Evolutionary conservation across 1,140 invertebrate species (phyloP), one percentile per base, ranked within the genome.

Genomic region (Cryptotermes secundus): DNA sequence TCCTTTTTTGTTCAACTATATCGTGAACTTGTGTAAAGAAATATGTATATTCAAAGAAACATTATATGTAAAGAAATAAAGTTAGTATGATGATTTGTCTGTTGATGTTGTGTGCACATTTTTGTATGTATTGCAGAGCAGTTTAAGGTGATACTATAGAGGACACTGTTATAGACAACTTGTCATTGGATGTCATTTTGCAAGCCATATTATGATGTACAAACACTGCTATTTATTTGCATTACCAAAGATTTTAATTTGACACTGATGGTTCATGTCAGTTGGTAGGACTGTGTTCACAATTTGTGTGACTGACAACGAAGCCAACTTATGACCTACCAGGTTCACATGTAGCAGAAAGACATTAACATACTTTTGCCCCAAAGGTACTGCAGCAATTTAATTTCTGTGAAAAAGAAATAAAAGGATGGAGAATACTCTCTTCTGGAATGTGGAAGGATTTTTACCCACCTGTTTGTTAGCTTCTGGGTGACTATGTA

Each of bases 241-340:
- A n/a, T 72, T 72, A n/a, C 59, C 59, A 72, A 72, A 72, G n/a
- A 72, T 26, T 72, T 59, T 59, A 31, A 31, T 72, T 72, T 72
- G 4, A 10, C 59, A n/a, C 1, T 59, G 53, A 7, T 59, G 53
- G 59, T 72, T 26, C 26, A 72, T 72, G 7, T 72, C 59, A 31
- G 0, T 72, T 72, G 26, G n/a, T 26, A 72, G 59, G 59, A 31
- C 59, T 72, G 10, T 59, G 22, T 72, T 72, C 59, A n/a, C 31
- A 72, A 72, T 31, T 72, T 72, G 2, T 72, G 59, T n/a, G n/a
- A 10, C n/a, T n/a, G 59, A n/a, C n/a, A 72, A 72, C n/a, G 1
- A n/a, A 72, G 6, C n/a, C 26, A 9, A 14, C n/a, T 31, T 31
- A 72, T 16, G 16, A n/a, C n/a, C 26, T 31, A n/a, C 1, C 59